Conservation (phyloP, 2,113 vertebrate genomes). For the Platichthys flesus region DNA sequence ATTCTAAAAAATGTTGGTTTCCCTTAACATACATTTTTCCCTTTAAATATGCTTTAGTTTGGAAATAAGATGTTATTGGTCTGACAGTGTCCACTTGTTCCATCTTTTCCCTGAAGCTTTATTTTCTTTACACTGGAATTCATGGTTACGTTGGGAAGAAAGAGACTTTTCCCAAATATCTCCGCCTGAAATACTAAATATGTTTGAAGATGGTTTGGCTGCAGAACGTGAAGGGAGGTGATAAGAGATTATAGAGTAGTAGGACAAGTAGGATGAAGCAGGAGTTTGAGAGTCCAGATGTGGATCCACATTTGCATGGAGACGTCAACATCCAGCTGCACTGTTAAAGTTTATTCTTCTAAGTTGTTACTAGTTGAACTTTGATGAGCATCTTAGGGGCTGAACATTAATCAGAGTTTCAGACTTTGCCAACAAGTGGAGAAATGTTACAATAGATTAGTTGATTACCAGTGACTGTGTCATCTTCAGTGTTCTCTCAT, state of each 20-base stretch:
- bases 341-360: neutral
- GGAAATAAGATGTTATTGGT: neutral
- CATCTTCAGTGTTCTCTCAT: neutral
- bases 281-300: neutral
- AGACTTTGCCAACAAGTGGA: neutral
- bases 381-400: neutral
- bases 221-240: neutral
- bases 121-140: neutral
- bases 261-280: neutral
- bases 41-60: neutral
- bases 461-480: neutral
- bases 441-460: conserved; percentile 21
- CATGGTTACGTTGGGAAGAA: too few species aligned
- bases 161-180: too few species aligned
- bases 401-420: neutral
- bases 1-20: neutral
- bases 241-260: neutral
- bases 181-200: neutral
- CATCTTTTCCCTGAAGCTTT: neutral
- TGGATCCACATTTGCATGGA: neutral
- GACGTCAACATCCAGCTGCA: neutral
- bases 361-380: neutral
- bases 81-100: neutral
- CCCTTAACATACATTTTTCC: neutral
- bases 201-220: neutral